phyloP scores from a whole-genome alignment of 1,140 invertebrate species.

The Neodiprion lecontei region DNA sequence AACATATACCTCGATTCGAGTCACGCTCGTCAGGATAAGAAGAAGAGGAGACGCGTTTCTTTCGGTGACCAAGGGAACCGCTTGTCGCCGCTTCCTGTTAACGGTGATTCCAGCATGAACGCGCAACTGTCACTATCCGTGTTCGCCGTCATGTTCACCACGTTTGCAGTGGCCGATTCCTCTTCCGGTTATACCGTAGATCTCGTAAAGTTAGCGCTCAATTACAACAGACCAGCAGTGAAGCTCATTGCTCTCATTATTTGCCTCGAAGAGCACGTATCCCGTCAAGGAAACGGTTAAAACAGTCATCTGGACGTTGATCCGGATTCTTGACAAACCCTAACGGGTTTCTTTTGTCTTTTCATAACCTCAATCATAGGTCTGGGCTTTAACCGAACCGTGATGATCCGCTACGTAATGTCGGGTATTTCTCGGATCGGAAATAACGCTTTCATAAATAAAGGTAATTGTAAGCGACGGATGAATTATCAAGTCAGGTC shows the following conservation, averaged over 20 bases:
- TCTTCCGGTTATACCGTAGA: neutral
- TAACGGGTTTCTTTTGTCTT: neutral
- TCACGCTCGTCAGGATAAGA: no score
- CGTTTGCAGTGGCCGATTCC: neutral
- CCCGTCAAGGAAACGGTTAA: neutral
- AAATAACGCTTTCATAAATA: no score
- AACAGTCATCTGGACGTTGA: neutral
- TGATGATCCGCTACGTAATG: no score
- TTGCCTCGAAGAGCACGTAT: neutral
- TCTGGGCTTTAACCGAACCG: no score
- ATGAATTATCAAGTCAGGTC: no score
- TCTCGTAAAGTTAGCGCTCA: neutral
- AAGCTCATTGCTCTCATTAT: slow-evolving; percentile 2
- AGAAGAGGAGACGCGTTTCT: neutral
- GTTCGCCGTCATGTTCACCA: neutral
- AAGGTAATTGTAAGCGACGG: no score
- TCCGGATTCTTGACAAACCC: neutral
- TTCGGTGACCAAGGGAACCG: neutral
- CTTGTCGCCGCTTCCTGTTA: neutral
- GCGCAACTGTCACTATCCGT: neutral
- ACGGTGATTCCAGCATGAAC: neutral
- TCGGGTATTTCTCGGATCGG: no score
- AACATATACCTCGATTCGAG: no score
- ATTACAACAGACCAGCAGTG: neutral
- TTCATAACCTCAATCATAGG: no score